These are phyloP conservation scores for Emydura subglobosa DNA, from an alignment of 2,113 vertebrate species.

Conservation along the genomic window DNA sequence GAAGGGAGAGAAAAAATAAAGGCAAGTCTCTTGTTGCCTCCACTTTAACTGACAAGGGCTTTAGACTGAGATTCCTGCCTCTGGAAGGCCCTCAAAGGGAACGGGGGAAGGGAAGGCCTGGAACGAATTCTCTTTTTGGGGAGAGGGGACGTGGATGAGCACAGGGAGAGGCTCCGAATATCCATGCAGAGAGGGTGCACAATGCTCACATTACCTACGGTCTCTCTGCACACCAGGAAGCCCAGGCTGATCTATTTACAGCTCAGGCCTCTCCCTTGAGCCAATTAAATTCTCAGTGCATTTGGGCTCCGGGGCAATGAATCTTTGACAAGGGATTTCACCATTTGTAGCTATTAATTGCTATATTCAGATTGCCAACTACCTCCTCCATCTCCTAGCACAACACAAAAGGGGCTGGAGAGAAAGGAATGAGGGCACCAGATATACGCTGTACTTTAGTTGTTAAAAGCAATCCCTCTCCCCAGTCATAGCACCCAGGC, in stretches of 20 bases:
- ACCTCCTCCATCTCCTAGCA: constrained; percentile 29
- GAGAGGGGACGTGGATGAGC: neutral
- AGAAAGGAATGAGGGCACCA: neutral
- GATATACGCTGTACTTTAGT: constrained; percentile 33
- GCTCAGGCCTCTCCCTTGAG: neutral
- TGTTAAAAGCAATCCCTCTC: constrained; percentile 38
- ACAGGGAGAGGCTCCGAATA: neutral
- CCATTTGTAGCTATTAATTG: neutral
- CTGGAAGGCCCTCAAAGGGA: neutral
- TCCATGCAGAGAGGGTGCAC: fast-evolving
- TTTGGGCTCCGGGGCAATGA: neutral
- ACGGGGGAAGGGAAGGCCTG: neutral
- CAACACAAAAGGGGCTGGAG: constrained; percentile 23
- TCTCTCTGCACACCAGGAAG: neutral
- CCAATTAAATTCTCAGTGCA: neutral
- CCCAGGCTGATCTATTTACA: neutral
- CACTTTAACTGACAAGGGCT: neutral
- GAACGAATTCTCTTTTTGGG: neutral
- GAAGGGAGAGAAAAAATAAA: neutral
- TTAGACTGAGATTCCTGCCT: neutral
- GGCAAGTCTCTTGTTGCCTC: neutral
- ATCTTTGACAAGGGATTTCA: neutral
- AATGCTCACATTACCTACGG: neutral
- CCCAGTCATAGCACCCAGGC: neutral
- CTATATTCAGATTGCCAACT: neutral